phyloP scores from a whole-genome alignment of 1,140 invertebrate species.

The Hylaeus anthracinus region DNA sequence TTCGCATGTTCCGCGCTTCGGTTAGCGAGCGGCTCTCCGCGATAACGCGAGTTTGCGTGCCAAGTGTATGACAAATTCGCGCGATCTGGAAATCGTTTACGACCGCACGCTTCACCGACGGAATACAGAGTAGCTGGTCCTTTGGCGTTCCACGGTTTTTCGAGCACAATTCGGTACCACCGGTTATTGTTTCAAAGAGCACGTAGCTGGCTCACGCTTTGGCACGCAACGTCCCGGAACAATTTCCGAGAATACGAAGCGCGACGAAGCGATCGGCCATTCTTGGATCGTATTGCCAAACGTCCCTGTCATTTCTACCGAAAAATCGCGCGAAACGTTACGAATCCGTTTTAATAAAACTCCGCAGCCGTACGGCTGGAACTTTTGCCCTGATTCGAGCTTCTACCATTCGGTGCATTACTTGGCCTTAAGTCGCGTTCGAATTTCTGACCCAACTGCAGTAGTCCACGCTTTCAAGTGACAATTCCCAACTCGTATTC shows the following conservation, averaged over 20 bases:
- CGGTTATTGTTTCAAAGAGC: constrained; percentile 37
- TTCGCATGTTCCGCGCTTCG: neutral
- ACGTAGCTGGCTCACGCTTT: constrained; percentile 27
- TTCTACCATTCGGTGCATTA: too few species aligned
- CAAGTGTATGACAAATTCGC: constrained; percentile 38
- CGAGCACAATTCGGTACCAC: neutral
- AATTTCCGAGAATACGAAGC: neutral
- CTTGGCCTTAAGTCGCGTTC: too few species aligned
- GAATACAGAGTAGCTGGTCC: neutral
- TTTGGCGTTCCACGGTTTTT: neutral
- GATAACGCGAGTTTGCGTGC: constrained; percentile 10
- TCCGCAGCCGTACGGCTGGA: too few species aligned
- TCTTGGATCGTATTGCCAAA: neutral
- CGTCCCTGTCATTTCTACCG: too few species aligned
- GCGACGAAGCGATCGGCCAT: neutral
- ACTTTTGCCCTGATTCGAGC: too few species aligned
- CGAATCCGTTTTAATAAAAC: neutral
- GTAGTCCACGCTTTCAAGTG: too few species aligned
- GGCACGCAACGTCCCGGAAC: neutral
- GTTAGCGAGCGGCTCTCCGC: neutral
- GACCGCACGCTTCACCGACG: neutral
- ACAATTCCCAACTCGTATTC: too few species aligned
- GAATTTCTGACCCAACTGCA: too few species aligned
- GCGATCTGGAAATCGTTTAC: constrained; percentile 38
- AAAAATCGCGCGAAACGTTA: neutral